Percentiles rank a stretch among this genome's conserved stretches.
Evolutionary conservation across 2,113 vertebrate species (phyloP).

Genomic region (Notechis scutatus): DNA sequence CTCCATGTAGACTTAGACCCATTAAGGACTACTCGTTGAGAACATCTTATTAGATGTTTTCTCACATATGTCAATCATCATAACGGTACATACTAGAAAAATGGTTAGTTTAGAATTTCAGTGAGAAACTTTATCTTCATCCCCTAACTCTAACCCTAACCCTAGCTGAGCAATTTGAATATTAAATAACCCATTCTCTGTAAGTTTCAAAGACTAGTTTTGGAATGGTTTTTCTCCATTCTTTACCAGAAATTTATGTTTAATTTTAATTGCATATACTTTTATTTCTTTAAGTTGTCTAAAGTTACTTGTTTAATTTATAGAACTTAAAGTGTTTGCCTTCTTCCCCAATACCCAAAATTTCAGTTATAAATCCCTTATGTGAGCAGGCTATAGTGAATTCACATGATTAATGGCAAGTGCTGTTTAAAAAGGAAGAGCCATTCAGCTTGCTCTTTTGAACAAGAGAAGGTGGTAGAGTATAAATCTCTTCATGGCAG

Average conservation of each 20-base stretch:
- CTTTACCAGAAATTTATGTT: background rate
- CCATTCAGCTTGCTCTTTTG: background rate
- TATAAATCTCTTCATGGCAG: background rate
- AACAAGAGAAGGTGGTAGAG: background rate
- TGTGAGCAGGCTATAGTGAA: background rate
- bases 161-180: background rate
- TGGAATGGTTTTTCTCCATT: background rate
- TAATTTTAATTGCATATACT: background rate
- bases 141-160: background rate
- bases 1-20: too few species aligned
- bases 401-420: background rate
- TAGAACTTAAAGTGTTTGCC: background rate
- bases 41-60: background rate
- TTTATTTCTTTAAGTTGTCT: background rate
- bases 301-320: background rate
- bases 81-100: background rate
- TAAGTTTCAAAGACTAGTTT: background rate
- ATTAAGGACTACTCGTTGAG: too few species aligned
- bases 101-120: background rate
- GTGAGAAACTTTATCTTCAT: background rate
- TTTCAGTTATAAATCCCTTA: background rate
- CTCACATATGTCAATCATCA: background rate
- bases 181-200: background rate
- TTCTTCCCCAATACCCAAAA: background rate
- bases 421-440: background rate